These are phyloP conservation scores for Phalacrocorax pelagicus DNA, from an alignment of 2,113 vertebrate genomes.

Conservation along the genomic window DNA sequence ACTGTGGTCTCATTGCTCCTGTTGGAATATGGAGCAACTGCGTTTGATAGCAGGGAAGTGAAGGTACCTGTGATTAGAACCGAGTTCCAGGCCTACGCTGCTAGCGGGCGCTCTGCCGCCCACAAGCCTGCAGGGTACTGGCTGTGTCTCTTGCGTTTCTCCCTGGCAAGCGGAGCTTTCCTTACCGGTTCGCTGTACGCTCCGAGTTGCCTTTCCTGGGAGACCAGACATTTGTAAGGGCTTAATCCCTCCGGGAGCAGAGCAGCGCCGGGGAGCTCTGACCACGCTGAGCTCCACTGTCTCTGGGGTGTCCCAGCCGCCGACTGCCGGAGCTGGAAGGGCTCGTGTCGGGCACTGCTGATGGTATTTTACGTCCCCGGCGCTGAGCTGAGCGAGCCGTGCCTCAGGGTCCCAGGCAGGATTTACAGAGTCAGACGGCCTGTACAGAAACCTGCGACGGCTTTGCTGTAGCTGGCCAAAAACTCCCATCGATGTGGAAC, in stretches of 20 bases:
- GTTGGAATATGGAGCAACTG: neutral
- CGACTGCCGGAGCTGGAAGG: neutral
- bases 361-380: neutral
- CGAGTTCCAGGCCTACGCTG: accelerated
- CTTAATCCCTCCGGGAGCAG: neutral
- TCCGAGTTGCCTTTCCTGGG: neutral
- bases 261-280: neutral
- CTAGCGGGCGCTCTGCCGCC: neutral
- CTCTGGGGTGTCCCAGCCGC: neutral
- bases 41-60: neutral
- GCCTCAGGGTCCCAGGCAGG: neutral
- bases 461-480: neutral
- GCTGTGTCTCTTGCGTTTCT: neutral
- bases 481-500: neutral
- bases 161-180: neutral
- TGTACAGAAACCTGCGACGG: neutral
- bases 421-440: neutral
- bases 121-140: neutral
- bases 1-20: neutral
- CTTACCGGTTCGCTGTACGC: neutral
- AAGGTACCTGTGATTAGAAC: neutral
- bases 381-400: neutral
- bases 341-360: neutral
- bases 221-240: neutral
- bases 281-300: neutral